Conservation (phyloP, 2,888 invertebrate species). For the Pogonocherus hispidulus region DNA sequence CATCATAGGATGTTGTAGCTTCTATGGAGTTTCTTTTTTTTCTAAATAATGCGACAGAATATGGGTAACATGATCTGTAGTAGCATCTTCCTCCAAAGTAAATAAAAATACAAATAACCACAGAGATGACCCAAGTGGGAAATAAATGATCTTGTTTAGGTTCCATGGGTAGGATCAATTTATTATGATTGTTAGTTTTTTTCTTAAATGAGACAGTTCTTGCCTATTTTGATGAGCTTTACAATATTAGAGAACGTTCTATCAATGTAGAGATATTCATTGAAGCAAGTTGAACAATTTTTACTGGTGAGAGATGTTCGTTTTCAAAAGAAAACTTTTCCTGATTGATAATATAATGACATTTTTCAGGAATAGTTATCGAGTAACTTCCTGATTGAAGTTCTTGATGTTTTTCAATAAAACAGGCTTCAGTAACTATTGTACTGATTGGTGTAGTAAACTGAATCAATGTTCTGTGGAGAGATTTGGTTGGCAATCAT, state of each 20-base stretch:
- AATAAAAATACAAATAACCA: neutral
- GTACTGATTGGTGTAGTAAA: neutral
- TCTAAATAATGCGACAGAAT: too few species aligned
- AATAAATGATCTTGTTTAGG: neutral
- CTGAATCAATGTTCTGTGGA: neutral
- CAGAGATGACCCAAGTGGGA: neutral
- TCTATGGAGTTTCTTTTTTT: too few species aligned
- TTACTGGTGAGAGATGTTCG: neutral
- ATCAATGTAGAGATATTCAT: neutral
- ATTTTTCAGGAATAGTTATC: neutral
- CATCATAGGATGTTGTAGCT: too few species aligned
- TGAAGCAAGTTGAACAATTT: neutral
- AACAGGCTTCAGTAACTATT: neutral
- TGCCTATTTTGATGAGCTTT: neutral
- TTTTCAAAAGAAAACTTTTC: neutral
- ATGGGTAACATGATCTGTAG: too few species aligned
- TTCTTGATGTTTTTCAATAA: neutral
- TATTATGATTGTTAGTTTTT: neutral
- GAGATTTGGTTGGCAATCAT: too few species aligned
- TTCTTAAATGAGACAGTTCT: neutral
- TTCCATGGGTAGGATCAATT: neutral
- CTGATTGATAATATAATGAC: neutral
- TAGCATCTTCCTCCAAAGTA: too few species aligned
- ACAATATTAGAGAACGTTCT: too few species aligned
- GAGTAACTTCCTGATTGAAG: neutral